Base-by-base conservation (phyloP, 2,888 invertebrate species). In the Megalurothrips usitatus region DNA sequence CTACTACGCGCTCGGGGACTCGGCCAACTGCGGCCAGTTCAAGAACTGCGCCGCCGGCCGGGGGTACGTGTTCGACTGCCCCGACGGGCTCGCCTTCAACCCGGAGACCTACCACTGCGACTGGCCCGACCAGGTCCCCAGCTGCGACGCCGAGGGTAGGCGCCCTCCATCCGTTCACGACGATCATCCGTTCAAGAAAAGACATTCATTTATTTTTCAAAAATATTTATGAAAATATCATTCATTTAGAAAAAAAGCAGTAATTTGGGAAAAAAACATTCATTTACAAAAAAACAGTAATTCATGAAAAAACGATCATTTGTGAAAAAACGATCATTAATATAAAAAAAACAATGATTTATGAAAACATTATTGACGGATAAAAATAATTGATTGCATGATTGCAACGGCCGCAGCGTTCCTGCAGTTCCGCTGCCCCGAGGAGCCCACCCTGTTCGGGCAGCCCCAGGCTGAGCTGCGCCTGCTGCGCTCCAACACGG, bases 101-200 rank as follows among this genome's bases (percentile, higher is more conserved):
- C 89, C 91, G 1, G 91, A 90, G 17, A 90, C 89, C 14, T 94
- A 94, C 86, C 91, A 92, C 81, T 96, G 96, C 86, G 95, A 96
- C 83, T 96, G 95, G 95, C 94, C 96, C 6, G 96, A 96, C 88
- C 91, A 93, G 87, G 95, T 95, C 0, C 87, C 91, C 6, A 92
- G 92, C 81, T 96, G 95, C 85, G 93, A 96, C 86, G 93, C 93
- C 80, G 95, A 94, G 90, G 92, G 94, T 93, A 87, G 84, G 81
- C 47, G 28, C 78, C 12, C 8, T 10, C 34, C 52, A 79, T 6
- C 8, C 47, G 8, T 47, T 81, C 43, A 81, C 10, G 12, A n/a
- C 28, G 79, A 34, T 23, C 11, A 79, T 79, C n/a, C 28, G 63
- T 14, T 28, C 17, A 14, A 8, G n/a, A n/a, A n/a, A n/a, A n/a